Evolutionary conservation across 2,113 vertebrate genomes (phyloP), one percentile per base, ranked within the genome.

Genomic region (Neolamprologus caudopunctatus): DNA sequence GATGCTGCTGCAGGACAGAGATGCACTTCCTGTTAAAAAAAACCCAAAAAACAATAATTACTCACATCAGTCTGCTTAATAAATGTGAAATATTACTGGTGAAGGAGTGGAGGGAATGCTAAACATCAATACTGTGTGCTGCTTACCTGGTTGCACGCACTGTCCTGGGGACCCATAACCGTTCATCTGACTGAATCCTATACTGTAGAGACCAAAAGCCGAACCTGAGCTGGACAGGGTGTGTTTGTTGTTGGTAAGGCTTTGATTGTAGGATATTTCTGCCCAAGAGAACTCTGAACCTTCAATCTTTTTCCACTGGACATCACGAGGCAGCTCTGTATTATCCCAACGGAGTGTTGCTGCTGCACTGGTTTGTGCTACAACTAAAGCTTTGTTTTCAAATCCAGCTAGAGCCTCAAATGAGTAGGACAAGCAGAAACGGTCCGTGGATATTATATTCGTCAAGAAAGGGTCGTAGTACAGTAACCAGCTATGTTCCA

Each of bases 221-320:
- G 75, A 28, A 7, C 81, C 58, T 24, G 90, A 68, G 54, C 93
- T 96, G 47, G 89, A 85, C 7, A 94, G 21, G 3, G 5, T 82
- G 81, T 95, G 93, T 31, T 45, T 66, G 7, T 33, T 66, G 3
- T 11, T 83, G 10, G n/a, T 54, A 7, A 82, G 12, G 2, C 12
- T 61, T 8, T 35, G 33, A 8, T 85, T 84, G 10, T 95, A 94
- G 71, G 90, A 45, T 5, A 97, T 81, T 63, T 97, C 92, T 1
- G 93, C 61, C 91, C 95, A 98, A 2, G 96, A 97, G 88, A 95
- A 97, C 28, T 94, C 91, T 3, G 96, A 96, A 58, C 92, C 94
- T 2, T 63, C 55, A 3, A 97, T 91, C 3, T 53, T 8, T 5
- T 21, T 50, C 97, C 97, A 97, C 35, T 83, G 21, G n/a, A 93